These are phyloP conservation scores for Temnothorax curvispinosus DNA, from an alignment of 1,140 invertebrate genomes.

Conservation along the genomic window DNA sequence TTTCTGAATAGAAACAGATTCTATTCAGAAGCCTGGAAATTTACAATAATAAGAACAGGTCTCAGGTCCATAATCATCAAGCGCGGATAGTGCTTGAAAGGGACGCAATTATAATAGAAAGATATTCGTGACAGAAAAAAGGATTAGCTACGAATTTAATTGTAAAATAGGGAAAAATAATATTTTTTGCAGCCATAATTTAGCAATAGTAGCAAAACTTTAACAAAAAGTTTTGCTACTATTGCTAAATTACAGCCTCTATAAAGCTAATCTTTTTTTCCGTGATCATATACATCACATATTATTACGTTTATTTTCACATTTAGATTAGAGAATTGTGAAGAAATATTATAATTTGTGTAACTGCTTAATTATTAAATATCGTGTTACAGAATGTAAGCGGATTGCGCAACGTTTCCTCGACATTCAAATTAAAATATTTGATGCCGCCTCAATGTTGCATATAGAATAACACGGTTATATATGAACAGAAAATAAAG, in stretches of 20 bases:
- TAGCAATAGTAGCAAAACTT: too few relatives aligned
- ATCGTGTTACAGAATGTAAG: neutral
- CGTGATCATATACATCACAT: too few relatives aligned
- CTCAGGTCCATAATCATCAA: neutral
- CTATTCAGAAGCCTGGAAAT: too few relatives aligned
- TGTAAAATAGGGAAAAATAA: too few relatives aligned
- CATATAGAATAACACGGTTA: neutral
- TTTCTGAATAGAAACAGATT: conserved; percentile 16
- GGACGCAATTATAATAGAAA: conserved; percentile 10
- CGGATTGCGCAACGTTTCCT: neutral
- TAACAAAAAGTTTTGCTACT: too few relatives aligned
- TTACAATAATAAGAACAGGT: neutral
- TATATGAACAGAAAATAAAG: conserved; percentile 56
- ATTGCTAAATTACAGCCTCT: too few relatives aligned
- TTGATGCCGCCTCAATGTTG: neutral
- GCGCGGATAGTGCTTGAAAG: neutral
- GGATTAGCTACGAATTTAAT: too few relatives aligned
- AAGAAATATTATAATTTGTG: neutral
- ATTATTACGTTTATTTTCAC: neutral
- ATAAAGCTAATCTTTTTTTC: too few relatives aligned
- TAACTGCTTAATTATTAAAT: neutral
- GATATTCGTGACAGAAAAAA: neutral
- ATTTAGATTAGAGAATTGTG: neutral
- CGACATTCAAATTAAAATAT: neutral
- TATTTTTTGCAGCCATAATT: too few relatives aligned